Base-by-base conservation (phyloP, 2,113 vertebrate species). In the Sinocyclocheilus maitianheensis region DNA sequence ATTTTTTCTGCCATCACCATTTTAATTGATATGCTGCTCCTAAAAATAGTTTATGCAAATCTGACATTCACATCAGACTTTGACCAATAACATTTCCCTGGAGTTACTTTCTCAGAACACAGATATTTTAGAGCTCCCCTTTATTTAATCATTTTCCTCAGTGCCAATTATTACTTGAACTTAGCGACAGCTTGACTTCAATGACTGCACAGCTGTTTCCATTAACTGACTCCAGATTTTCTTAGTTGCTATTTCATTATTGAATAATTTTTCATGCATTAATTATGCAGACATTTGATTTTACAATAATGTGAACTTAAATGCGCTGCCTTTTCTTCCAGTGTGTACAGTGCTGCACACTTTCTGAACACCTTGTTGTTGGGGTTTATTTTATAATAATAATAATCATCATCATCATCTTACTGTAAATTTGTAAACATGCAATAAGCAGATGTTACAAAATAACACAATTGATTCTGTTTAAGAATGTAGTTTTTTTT, bases 101-200 rank as follows among this genome's bases (percentile, higher is more conserved):
- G 20, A 62, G 14, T 55, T 18, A 16, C 58, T 62, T 80, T 80
- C 77, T 80, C 22, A 24, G 30, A 58, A 34, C 53, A 37, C 51
- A 22, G 16, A 34, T 79, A 22, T 79, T 79, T 30, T 40, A 40
- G 18, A n/a, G n/a, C 12, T 76, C 12, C 43, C 2, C 5, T 30
- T 34, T 58, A 77, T 18, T 77, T 58, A 77, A 58, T 58, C 16
- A 77, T 55, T 40, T 62, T 12, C 55, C 22, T 63, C 22, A 40
- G 34, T 14, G 58, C 22, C 60, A 81, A 3, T 55, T 40, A 43
- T 30, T 75, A 75, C 72, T 43, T 75, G 43, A 26, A 40, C 7
- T 81, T 30, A 67, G 20, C 37, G 40, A 80, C 40, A 48, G 60
- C n/a, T 30, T 65, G 60, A 65, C 13, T 81, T 81, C 79, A 2